phyloP scores from a whole-genome alignment of 2,888 invertebrate genomes.

The Chrysolina haemoptera region DNA sequence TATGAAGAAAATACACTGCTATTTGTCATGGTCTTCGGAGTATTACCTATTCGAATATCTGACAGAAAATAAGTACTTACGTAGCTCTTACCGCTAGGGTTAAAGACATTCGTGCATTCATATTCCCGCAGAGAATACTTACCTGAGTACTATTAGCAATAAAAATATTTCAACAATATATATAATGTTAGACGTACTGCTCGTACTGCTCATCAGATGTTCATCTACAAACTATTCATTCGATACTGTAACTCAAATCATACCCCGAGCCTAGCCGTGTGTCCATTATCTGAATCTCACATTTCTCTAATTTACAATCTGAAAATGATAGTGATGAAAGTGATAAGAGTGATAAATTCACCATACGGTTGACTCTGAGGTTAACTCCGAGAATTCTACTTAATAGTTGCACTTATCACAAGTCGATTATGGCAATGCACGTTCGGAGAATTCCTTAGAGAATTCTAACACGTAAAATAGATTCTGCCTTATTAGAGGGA shows the following conservation, averaged over 20 bases:
- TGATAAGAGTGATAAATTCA: conserved; percentile 17
- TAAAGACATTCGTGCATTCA: too few relatives aligned
- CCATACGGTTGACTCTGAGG: conserved; percentile 12
- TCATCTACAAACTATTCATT: too few relatives aligned
- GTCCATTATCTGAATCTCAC: neutral
- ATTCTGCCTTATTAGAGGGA: conserved; percentile 43
- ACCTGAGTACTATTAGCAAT: too few relatives aligned
- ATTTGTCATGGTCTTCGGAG: too few relatives aligned
- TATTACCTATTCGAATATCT: too few relatives aligned
- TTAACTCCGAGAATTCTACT: conserved; percentile 32
- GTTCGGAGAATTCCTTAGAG: conserved; percentile 38
- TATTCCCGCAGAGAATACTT: too few relatives aligned
- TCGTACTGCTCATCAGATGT: too few relatives aligned
- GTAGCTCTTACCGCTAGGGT: too few relatives aligned
- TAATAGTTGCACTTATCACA: conserved; percentile 42
- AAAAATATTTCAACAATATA: too few relatives aligned
- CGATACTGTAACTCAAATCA: neutral
- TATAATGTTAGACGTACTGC: too few relatives aligned
- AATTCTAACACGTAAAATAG: conserved; percentile 48
- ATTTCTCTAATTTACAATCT: neutral
- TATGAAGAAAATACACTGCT: too few relatives aligned
- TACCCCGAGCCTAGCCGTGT: neutral
- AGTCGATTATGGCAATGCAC: conserved; percentile 38
- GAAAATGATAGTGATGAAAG: conserved; percentile 17
- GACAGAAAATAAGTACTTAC: too few relatives aligned